Percentiles rank a stretch among this genome's conserved stretches.
Evolutionary conservation across 2,113 vertebrate genomes (phyloP).

Genomic region (Equus quagga): DNA sequence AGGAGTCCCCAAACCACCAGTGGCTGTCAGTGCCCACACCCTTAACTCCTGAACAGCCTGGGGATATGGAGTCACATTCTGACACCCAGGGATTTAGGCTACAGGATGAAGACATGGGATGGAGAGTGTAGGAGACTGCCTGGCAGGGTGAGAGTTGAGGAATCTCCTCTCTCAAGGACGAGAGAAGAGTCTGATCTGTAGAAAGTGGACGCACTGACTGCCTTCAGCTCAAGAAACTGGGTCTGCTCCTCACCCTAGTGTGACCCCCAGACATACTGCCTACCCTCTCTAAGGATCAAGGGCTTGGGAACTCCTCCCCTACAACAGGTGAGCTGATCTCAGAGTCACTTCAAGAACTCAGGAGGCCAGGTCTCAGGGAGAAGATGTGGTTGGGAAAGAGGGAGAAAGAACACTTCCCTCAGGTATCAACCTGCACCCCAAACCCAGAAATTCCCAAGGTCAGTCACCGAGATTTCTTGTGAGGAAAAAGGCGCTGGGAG

Average conservation of each 20-base stretch:
- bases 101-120: not conserved
- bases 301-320: not conserved
- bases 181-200: not conserved
- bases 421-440: not conserved
- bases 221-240: not conserved
- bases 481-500: not conserved
- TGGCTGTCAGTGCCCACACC: not conserved
- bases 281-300: not conserved
- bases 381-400: not conserved
- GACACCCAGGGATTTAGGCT: not conserved
- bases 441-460: not conserved
- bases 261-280: not conserved
- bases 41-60: not conserved
- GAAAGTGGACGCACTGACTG: not conserved
- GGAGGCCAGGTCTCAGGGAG: not conserved
- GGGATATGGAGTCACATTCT: not conserved
- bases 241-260: not conserved
- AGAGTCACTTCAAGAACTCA: constrained; percentile 13
- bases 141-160: not conserved
- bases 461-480: not conserved
- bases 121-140: not conserved
- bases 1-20: not conserved
- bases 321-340: not conserved
- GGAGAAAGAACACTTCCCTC: not conserved
- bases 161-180: not conserved